Conservation (phyloP, 2,888 invertebrate species). For the Macroteleia sp. region DNA sequence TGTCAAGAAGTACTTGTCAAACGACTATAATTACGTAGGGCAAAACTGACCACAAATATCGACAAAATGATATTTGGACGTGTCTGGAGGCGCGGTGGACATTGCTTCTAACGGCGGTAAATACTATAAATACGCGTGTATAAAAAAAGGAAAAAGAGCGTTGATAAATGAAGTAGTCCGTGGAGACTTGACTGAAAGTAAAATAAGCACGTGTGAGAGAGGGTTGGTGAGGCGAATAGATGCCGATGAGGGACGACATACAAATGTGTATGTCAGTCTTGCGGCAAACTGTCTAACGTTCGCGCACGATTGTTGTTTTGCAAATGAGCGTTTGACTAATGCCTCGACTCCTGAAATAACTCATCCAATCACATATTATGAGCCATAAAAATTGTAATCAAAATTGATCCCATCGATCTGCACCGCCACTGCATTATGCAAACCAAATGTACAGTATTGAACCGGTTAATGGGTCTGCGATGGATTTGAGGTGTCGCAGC, state of each 20-base stretch:
- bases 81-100: not conserved
- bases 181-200: constrained; percentile 26
- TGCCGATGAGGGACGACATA: constrained; percentile 32
- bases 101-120: not conserved
- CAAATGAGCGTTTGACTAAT: constrained; percentile 3
- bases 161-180: constrained; percentile 47
- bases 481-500: not conserved
- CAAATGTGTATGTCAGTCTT: constrained; percentile 37
- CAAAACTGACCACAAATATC: too few relatives aligned
- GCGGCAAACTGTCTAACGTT: constrained; percentile 3
- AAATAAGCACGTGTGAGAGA: constrained; percentile 44
- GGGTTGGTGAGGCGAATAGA: constrained; percentile 31
- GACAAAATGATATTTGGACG: constrained; percentile 1
- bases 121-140: constrained; percentile 39
- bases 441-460: too few relatives aligned
- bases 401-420: not conserved
- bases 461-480: not conserved
- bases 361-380: too few relatives aligned
- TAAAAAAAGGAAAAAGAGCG: constrained; percentile 9
- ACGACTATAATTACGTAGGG: not conserved
- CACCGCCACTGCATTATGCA: too few relatives aligned
- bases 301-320: not conserved
- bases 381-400: too few relatives aligned
- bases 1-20: constrained; percentile 23
- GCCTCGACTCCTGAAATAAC: not conserved